Evolutionary conservation across 2,888 invertebrate species (phyloP), one percentile per base, ranked within the genome.

Genomic region (Taphrorychus bicolor): DNA sequence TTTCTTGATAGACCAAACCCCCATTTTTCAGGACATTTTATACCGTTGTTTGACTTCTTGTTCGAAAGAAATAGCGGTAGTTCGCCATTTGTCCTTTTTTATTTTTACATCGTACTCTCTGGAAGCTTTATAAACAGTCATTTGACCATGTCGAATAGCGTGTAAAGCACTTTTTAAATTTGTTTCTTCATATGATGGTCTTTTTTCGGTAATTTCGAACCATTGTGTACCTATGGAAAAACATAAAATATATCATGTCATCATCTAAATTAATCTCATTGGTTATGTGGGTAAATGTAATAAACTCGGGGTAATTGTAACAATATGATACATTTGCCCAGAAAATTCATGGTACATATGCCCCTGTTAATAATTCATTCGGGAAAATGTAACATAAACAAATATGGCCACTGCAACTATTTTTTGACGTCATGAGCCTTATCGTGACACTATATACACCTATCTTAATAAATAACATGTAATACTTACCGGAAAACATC

Each of bases 1-100:
- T 52, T 65, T 42, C 45, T 32, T 9, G 59, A 59, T 2, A 65
- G 19, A 11, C 65, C 65, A 40, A 62, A 59, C 2, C 59, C 65
- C 52, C 59, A 59, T 19, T 41, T 57, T 17, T 57, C 57, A 11
- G 40, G n/a, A 16, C 5, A 42, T 42, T 42, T 42, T 14, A 42
- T 5, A 4, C n/a, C 42, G 4, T 4, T 16, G 5, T 4, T n/a
- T 42, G n/a, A 14, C n/a, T 42, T 23, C 24, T 7, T 23, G 24
- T 5, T 4, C 24, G 7, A 7, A 23, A 5, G 24, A 5, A 23
- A 23, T 5, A 23, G 24, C 24, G 4, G 24, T 23, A 5, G 24
- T 23, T 5, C 24, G 24, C n/a, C 24, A 4, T 7, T 23, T 23
- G 24, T 7, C 24, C 24, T 23, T 23, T 23, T 7, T 23, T 23